These are phyloP conservation scores for Aspidiotus destructor DNA, from an alignment of 2,888 invertebrate genomes.

Conservation along the genomic window DNA sequence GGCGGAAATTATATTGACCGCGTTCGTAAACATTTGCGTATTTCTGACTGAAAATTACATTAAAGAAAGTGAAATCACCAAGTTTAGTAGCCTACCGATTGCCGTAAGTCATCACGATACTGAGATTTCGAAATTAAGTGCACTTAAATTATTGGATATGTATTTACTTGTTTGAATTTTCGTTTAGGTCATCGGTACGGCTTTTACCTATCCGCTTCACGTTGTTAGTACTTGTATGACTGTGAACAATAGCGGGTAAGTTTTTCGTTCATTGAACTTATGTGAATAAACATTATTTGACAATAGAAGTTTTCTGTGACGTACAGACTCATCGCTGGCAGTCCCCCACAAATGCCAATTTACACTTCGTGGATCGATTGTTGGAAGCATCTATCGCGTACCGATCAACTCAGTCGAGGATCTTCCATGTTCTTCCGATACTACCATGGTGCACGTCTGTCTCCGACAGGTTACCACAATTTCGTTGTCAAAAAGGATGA, in stretches of 20 bases:
- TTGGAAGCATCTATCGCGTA: slow-evolving; percentile 64
- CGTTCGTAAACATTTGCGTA: slow-evolving; percentile 44
- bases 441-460: slow-evolving; percentile 25
- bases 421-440: slow-evolving; percentile 66
- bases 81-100: slow-evolving; percentile 24
- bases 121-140: too few species aligned
- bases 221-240: slow-evolving; percentile 87
- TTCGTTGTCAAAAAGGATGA: slow-evolving; percentile 21
- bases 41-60: slow-evolving; percentile 19
- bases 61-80: slow-evolving; percentile 21
- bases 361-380: slow-evolving; percentile 75
- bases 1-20: slow-evolving; percentile 70
- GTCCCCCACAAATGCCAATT: slow-evolving; percentile 72
- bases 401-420: slow-evolving; percentile 74
- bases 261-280: slow-evolving; percentile 28
- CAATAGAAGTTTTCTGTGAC: background rate
- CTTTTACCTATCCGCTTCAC: slow-evolving; percentile 83
- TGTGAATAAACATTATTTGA: background rate
- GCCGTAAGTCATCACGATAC: slow-evolving; percentile 7
- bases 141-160: background rate
- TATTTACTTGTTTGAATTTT: too few species aligned
- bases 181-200: slow-evolving; percentile 62
- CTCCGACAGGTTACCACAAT: slow-evolving; percentile 27
- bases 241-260: slow-evolving; percentile 64
- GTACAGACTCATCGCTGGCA: slow-evolving; percentile 63